Conservation (phyloP, 2,888 invertebrate species). For the Epicampocera succincta region DNA sequence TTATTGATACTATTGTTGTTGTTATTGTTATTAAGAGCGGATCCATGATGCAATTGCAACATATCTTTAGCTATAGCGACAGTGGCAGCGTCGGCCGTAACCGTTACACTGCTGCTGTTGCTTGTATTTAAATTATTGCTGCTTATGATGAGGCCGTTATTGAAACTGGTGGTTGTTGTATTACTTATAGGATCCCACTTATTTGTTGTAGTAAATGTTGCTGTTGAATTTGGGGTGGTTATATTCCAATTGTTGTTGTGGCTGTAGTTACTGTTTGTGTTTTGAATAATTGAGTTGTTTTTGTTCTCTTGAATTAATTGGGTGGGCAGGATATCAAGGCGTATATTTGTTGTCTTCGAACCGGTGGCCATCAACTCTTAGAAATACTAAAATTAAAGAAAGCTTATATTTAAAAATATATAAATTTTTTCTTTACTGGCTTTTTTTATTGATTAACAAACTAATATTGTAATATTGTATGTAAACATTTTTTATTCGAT, state of each 20-base stretch:
- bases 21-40: constrained; percentile 75
- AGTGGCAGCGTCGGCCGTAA: constrained; percentile 78
- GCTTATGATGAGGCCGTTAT: constrained; percentile 76
- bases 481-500: too few relatives aligned
- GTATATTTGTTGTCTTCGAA: constrained; percentile 71
- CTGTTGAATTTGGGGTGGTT: constrained; percentile 48
- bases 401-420: too few relatives aligned
- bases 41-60: constrained; percentile 80
- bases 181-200: constrained; percentile 59
- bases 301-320: constrained; percentile 70
- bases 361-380: constrained; percentile 69
- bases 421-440: too few relatives aligned
- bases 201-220: constrained; percentile 62
- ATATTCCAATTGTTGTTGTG: constrained; percentile 58
- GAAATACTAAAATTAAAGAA: constrained; percentile 41
- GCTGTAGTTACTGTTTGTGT: constrained; percentile 69
- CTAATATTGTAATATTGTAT: too few relatives aligned
- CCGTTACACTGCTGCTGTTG: constrained; percentile 72
- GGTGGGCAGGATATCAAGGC: constrained; percentile 72
- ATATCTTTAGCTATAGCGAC: constrained; percentile 80
- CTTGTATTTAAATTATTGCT: constrained; percentile 72
- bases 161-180: constrained; percentile 72
- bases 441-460: too few relatives aligned
- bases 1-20: constrained; percentile 73
- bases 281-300: constrained; percentile 49